These are phyloP conservation scores for Spisula subtruncata DNA, from an alignment of 2,888 invertebrate species.

Conservation along the genomic window DNA sequence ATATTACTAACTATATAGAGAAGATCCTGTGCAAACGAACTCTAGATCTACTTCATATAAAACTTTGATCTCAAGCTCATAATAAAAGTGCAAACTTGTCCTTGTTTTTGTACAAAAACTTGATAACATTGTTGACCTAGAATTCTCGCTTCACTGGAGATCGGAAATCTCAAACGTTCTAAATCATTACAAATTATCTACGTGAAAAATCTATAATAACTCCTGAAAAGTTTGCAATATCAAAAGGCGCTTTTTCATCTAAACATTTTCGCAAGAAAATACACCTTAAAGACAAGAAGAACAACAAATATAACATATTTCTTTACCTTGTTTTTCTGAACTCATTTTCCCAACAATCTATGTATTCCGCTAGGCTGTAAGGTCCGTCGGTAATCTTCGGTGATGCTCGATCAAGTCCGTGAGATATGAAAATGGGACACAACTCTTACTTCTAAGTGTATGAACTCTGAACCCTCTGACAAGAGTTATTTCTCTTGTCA, in stretches of 20 bases:
- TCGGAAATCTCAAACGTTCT: no score
- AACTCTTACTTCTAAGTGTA: background rate
- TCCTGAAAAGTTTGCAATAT: background rate
- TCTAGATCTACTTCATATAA: no score
- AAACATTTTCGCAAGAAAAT: background rate
- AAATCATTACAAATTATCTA: background rate
- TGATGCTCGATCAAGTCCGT: background rate
- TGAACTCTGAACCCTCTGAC: no score
- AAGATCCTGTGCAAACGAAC: no score
- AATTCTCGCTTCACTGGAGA: no score
- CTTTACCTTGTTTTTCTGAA: conserved; percentile 14
- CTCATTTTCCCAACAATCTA: background rate
- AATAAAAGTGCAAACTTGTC: no score
- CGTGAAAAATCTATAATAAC: background rate
- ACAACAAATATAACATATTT: background rate
- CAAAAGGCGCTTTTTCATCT: background rate
- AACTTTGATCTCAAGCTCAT: no score
- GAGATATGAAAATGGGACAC: background rate
- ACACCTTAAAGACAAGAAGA: background rate
- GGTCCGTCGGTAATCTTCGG: background rate
- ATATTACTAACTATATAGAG: no score
- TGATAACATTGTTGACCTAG: no score
- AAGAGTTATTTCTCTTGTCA: no score
- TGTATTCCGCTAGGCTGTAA: background rate
- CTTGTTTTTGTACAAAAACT: background rate